Evolutionary conservation across 2,113 vertebrate species (phyloP).

Genomic region (Alces alces): DNA sequence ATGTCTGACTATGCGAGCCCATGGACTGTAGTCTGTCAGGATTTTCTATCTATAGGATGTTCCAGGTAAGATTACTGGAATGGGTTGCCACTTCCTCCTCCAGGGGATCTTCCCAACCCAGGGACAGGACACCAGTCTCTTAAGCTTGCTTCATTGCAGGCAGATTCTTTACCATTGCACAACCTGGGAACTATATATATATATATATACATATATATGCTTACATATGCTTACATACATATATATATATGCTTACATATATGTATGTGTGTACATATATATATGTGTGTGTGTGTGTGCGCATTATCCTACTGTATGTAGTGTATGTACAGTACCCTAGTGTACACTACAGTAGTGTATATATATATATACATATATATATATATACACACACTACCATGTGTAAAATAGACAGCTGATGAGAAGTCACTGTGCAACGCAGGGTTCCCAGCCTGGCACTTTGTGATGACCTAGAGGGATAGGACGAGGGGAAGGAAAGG

Average conservation of each 20-base stretch:
- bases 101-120: neutral
- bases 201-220: no score
- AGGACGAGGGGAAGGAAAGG: fast-evolving
- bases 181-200: neutral
- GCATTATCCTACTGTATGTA: no score
- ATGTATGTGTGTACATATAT: no score
- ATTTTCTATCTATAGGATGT: neutral
- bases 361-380: no score
- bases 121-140: neutral
- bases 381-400: neutral
- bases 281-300: no score
- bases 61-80: neutral
- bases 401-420: neutral
- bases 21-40: neutral
- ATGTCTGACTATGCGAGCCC: neutral
- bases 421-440: neutral
- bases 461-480: neutral
- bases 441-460: neutral
- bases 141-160: neutral
- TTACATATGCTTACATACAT: no score
- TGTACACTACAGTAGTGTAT: no score
- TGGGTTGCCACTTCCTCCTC: neutral
- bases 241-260: no score
- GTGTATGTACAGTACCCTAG: no score
- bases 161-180: neutral